Base-by-base conservation (phyloP, 2,797 vertebrate species). In the Lepus townsendii region DNA sequence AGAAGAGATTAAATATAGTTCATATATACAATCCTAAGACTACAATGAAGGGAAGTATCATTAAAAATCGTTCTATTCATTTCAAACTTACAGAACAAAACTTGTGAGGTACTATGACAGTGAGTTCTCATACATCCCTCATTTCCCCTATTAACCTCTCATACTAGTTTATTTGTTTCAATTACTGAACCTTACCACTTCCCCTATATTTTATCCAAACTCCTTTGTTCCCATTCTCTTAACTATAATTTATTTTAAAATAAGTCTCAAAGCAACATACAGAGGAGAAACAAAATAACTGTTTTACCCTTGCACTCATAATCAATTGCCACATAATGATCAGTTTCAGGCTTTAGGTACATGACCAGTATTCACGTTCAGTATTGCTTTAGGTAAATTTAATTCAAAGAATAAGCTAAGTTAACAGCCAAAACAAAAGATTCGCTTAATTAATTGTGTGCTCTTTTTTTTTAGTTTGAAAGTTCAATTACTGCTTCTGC, bases 401-500 rank as follows among this genome's bases (percentile, higher is more conserved):
- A 42, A 52, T 66, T 63, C 52, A 65, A 93, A 75, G 11, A 63
- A 83, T 85, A 92, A 89, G 75, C 66, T 83, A 63, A 83, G 57
- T 90, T 86, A 72, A 85, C n/a, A 38, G 11, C 16, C 38, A 76
- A 92, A 90, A 32, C 76, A 54, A 92, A 88, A 16, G 3, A 83
- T 20, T 83, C 88, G 27, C 73, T 96, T 90, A 93, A 32, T 92
- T 80, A 87, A 75, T 63, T 24, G 27, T 83, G 27, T 30, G 14
- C 1, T 50, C 47, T 17, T 38, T 83, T 85, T 93, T 80, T 69
- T 94, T 79, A 26, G 72, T 76, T 90, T 50, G 79, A 77, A 92
- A 83, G 26, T 50, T 76, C 92, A 89, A 3, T 62, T 24, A 83
- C 68, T 90, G 57, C 83, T 95, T 92, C 88, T 84, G 50, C 57